Evolutionary conservation across 2,888 invertebrate species (phyloP), one percentile per base, ranked within the genome.

Genomic region (Dorcus parallelipipedus): DNA sequence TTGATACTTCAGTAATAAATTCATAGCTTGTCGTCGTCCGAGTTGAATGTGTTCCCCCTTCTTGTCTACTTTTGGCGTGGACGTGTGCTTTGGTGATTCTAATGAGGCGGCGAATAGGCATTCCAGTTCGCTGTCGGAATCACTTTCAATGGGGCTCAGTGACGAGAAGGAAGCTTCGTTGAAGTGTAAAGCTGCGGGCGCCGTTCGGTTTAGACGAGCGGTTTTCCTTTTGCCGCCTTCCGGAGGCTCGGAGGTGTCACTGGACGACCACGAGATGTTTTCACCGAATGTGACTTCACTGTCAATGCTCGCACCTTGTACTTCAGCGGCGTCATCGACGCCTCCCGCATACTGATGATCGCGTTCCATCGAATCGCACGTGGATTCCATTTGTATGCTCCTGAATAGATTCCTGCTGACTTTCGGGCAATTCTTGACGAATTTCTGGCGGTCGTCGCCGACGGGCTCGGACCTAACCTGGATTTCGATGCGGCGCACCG

Each of bases 51-150:
- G 10, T 20, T 40, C 39, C 52, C 23, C 9, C 23, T n/a, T 17
- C 41, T 52, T 20, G 9, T 60, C 56, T 14, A 68, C 60, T 67
- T 80, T 80, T 2, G 81, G 81, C 17, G 81, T 81, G 17, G 80
- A 80, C 0, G 79, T 78, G 58, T 78, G 76, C 50, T 69, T 72
- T 0, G 80, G 79, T 6, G 75, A 72, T 9, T 74, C 74, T 48
- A 72, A 64, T 41, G 58, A 56, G 17, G 68, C 73, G 38, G 71
- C 64, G 67, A 78, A 77, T 47, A 77, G 65, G 56, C 71, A 69
- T 64, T 76, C 76, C 58, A 78, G 60, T 63, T 78, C 78, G 65
- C 76, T 78, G 58, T 78, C 78, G 55, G 74, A 72, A 61, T 77
- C 76, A 63, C 76, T 76, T 2, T 69, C 69, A 17, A 54, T 69